Evolutionary conservation across 2,113 vertebrate genomes (phyloP), one percentile per base, ranked within the genome.

Genomic region (Apodemus sylvaticus): DNA sequence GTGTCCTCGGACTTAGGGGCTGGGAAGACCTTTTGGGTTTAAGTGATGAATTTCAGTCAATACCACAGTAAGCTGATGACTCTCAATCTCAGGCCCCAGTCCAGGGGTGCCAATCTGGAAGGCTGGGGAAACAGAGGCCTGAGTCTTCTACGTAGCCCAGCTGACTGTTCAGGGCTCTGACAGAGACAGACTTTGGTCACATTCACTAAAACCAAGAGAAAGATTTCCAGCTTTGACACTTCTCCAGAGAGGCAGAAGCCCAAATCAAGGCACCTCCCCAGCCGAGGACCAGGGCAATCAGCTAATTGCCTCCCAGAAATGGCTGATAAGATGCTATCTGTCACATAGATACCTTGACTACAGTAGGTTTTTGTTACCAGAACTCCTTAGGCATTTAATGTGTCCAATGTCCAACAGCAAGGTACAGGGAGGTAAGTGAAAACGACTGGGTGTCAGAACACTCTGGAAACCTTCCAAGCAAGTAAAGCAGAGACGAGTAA

Each of bases 391-490:
- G 73, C 48, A 82, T 68, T 68, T 81, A 96, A 88, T 71, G 73
- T 20, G 36, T 95, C 74, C 62, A 82, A 3, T 55, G 58, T 85
- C 45, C 20, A 70, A 79, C 19, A 51, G 12, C 83, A 36, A 8
- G 53, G 83, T 24, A 39, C 0, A 13, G 42, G 22, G 55, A 11
- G 62, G 11, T 39, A 58, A 79, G 78, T 76, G 48, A 82, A 81
- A 68, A 5, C 70, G 51, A 48, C 87, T 62, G 74, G 36, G 62
- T 51, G 39, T n/a, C 39, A 73, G 79, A 93, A 17, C 89, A 74
- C 93, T 97, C 87, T 90, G 87, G 94, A 95, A 89, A 70, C 34
- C n/a, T 79, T 96, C 94, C 77, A 85, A 79, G 79, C 1, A 83
- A 90, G 70, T 16, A 20, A 74, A n/a, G 70, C 68, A 60, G 91